Evolutionary conservation across 1,140 invertebrate genomes (phyloP), one percentile per base, ranked within the genome.

Genomic region (Drosophila pseudoananassae): DNA sequence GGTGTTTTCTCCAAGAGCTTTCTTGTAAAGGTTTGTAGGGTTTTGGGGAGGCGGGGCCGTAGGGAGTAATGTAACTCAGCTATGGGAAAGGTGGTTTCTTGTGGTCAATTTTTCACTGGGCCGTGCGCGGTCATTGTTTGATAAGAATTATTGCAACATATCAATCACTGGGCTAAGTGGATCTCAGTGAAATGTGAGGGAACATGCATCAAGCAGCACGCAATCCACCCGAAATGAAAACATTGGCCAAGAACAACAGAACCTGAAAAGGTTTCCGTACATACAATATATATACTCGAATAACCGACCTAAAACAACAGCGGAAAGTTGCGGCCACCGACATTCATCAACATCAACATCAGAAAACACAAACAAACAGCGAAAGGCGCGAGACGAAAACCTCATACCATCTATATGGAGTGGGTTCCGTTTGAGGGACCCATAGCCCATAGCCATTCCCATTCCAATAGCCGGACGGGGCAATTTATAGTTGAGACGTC

Each of bases 141-240:
- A 79, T 90, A 91, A 91, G 89, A 91, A 90, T 90, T 85, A 91
- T 91, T 91, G 89, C 89, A 89, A 88, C 66, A 75, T 74, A 91
- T 91, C 89, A 91, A 91, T 91, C 89, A 91, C 63, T 61, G 71
- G 59, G 76, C 76, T 89, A 91, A 91, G 88, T 91, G 88, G 88
- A 82, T 78, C 61, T 63, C 29, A 20, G 57, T 77, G 66, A 83
- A 87, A 85, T 85, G 78, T 85, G 82, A 85, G 63, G 75, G 83
- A 61, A 59, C 75, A 87, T 87, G 83, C 75, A 87, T 87, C 88
- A 83, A 90, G 69, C 76, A 79, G 59, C 81, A 85, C 85, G 79
- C 76, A 88, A 81, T 80, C 54, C 49, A 61, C 78, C 73, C 82
- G 73, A 87, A 78, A 87, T 87, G 57, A 87, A 87, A 87, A 87